Evolutionary conservation across 2,797 vertebrate genomes (phyloP).

Genomic region (Botia kubotai): DNA sequence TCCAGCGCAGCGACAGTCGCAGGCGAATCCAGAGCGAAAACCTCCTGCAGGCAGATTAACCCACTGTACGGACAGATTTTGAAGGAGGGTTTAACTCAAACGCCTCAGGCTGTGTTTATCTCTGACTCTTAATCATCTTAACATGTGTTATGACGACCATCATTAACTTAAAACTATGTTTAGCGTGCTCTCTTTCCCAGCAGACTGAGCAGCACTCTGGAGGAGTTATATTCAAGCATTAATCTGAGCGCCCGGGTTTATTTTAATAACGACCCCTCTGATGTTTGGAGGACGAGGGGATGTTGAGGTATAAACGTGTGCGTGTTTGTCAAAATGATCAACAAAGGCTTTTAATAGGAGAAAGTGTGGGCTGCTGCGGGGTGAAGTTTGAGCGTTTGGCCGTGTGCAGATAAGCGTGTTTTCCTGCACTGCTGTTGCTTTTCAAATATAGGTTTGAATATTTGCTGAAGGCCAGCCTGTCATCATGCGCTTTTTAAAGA

Average conservation of each 20-base stretch:
- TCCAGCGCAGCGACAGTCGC: constrained; percentile 35
- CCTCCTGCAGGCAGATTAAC: constrained; percentile 52
- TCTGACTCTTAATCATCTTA: constrained; percentile 44
- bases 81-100: constrained; percentile 32
- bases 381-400: constrained; percentile 60
- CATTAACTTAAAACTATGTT: constrained; percentile 34
- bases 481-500: constrained; percentile 57
- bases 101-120: constrained; percentile 30
- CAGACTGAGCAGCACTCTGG: neutral
- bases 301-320: neutral
- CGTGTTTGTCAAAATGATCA: neutral
- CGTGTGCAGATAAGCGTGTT: constrained; percentile 64
- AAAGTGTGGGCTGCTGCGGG: constrained; percentile 22
- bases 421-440: constrained; percentile 51
- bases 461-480: constrained; percentile 62
- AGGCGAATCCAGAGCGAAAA: neutral
- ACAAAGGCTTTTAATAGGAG: constrained; percentile 4
- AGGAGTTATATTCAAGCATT: neutral
- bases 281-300: neutral
- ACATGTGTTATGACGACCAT: constrained; percentile 20
- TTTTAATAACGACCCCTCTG: neutral
- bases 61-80: constrained; percentile 44
- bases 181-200: neutral
- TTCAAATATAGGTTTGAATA: constrained; percentile 62
- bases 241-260: neutral